Evolutionary conservation across 2,888 invertebrate species (phyloP), one percentile per base, ranked within the genome.

Genomic region (Apamea epomidion): DNA sequence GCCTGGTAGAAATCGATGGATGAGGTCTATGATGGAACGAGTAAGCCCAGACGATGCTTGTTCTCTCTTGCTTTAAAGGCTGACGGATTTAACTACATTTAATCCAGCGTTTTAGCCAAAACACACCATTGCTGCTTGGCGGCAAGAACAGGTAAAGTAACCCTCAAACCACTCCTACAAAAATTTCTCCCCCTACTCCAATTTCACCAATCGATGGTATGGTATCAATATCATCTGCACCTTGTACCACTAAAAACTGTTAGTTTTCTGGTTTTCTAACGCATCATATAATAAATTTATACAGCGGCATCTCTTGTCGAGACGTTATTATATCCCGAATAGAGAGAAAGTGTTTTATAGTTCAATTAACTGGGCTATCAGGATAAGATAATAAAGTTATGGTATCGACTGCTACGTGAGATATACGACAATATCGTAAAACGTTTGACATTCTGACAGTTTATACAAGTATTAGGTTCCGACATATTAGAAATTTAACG

Each of bases 351-450:
- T 86, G 78, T 82, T 75, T 74, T 82, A 81, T 76, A 60, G 58
- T 64, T 21, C n/a, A 1, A 32, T 73, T 73, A 70, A 70, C 73
- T 78, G 69, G 76, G 4, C 60, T 67, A 76, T 83, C 75, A 81
- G 85, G 83, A 87, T 74, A 71, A 75, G 76, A 60, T 16, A n/a
- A 62, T 87, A 82, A 84, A 86, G 58, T 86, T 78, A 86, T 86
- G 32, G 62, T 78, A 58, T 83, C 69, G 45, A 75, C 51, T 84
- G 74, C 25, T 68, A 32, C n/a, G 14, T 18, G 6, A 78, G 78
- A 54, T 75, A 76, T 73, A 76, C 37, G 60, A 65, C 48, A 64
- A 37, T 84, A 75, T 80, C 87, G 75, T 87, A 87, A 87, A 85
- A 67, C 32, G 37, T 67, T 69, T 79, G 79, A 87, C 48, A 32